These are phyloP conservation scores for Onychomys arenicola DNA, from an alignment of 2,797 vertebrate genomes.

Conservation along the genomic window DNA sequence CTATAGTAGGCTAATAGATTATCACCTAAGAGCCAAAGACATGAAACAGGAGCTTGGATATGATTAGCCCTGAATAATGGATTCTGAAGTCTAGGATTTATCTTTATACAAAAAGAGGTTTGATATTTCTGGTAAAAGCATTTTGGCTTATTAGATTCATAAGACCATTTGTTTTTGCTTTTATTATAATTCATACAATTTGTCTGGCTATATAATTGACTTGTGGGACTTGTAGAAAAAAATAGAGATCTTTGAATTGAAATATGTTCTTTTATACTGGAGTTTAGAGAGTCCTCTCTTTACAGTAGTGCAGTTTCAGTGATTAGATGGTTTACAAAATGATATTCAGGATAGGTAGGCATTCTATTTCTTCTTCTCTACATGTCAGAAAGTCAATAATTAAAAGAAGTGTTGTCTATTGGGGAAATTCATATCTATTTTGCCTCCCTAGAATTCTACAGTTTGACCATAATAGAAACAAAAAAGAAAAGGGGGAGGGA, in stretches of 20 bases:
- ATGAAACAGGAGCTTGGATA: neutral
- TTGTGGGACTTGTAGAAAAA: neutral
- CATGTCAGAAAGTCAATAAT: conserved; percentile 59
- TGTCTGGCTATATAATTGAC: conserved; percentile 22
- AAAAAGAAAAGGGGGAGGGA: neutral
- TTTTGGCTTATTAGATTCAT: conserved; percentile 64
- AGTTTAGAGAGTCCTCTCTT: neutral
- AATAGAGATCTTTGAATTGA: neutral
- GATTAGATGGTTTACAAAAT: neutral
- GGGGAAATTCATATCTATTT: conserved; percentile 16
- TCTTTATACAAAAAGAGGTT: conserved; percentile 62
- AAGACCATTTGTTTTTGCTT: conserved; percentile 55
- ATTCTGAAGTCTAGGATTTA: conserved; percentile 45
- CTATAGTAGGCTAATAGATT: neutral
- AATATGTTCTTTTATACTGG: conserved; percentile 1
- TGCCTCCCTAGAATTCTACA: conserved; percentile 45
- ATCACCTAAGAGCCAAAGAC: neutral
- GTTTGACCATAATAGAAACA: conserved; percentile 35
- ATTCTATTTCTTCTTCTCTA: conserved; percentile 52
- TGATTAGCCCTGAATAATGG: conserved; percentile 41
- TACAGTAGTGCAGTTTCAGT: neutral
- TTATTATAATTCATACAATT: conserved; percentile 69
- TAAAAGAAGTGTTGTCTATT: neutral
- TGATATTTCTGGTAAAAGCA: conserved; percentile 67
- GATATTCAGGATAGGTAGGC: neutral